phyloP scores from a whole-genome alignment of 2,888 invertebrate species.

The Catonia carolina region DNA sequence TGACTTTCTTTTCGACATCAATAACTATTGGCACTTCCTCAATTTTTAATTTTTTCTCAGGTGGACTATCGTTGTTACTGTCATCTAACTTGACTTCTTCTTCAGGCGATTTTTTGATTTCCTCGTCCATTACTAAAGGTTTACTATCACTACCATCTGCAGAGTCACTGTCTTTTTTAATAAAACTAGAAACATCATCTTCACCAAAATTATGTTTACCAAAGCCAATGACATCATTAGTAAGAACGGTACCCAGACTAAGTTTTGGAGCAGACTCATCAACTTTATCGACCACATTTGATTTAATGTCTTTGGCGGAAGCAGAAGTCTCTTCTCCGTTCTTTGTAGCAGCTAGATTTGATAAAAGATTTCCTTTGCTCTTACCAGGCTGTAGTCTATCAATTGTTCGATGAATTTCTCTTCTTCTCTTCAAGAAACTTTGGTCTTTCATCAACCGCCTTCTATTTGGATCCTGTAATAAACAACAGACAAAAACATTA shows the following conservation, averaged over 20 bases:
- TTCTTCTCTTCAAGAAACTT: slow-evolving; percentile 48
- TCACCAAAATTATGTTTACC: slow-evolving; percentile 61
- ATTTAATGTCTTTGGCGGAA: slow-evolving; percentile 20
- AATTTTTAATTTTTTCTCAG: slow-evolving; percentile 33
- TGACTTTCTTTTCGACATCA: slow-evolving; percentile 29
- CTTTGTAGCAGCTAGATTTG: slow-evolving; percentile 47
- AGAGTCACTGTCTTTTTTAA: slow-evolving; percentile 30
- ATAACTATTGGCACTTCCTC: slow-evolving; percentile 29
- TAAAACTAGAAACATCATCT: slow-evolving; percentile 29
- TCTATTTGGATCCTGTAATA: slow-evolving; percentile 46
- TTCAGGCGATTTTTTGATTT: slow-evolving; percentile 33
- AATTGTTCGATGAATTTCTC: slow-evolving; percentile 74
- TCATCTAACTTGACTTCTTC: slow-evolving; percentile 39
- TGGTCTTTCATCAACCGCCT: slow-evolving; percentile 36
- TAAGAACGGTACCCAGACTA: slow-evolving; percentile 76
- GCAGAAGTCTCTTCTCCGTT: slow-evolving; percentile 29
- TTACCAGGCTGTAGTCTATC: slow-evolving; percentile 80
- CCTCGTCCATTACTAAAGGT: slow-evolving; percentile 27
- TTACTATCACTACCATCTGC: slow-evolving; percentile 32
- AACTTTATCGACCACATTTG: slow-evolving; percentile 23
- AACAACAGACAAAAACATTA: slow-evolving; percentile 39
- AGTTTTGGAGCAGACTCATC: slow-evolving; percentile 67
- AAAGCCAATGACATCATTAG: slow-evolving; percentile 59
- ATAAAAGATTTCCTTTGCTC: slow-evolving; percentile 76
- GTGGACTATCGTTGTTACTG: slow-evolving; percentile 37